Evolutionary conservation across 2,113 vertebrate species (phyloP), one percentile per base, ranked within the genome.

Genomic region (Columbina picui): DNA sequence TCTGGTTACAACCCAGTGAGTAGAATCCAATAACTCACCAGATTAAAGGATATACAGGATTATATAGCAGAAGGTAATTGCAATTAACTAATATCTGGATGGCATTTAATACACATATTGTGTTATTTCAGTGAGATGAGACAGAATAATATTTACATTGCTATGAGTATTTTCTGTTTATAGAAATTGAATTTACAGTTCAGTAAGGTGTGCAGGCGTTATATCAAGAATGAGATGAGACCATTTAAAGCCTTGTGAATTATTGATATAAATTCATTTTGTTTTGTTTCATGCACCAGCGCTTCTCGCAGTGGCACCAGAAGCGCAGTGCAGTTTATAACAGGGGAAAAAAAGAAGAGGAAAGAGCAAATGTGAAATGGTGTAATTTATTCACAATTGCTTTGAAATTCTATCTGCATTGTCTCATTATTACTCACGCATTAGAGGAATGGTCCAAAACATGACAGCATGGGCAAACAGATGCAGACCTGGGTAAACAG

Each of bases 131-230:
- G 68, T 94, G 93, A 95, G 90, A 96, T 83, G 93, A 94, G 89
- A 90, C 90, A 94, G 93, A 92, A 90, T 96, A 96, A 88, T 97
- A 97, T 97, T 97, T 97, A 97, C 97, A 97, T 94, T 93, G 89
- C 92, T 87, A 61, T 82, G 68, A 91, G 88, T 63, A 91, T 91
- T 74, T 92, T 93, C 85, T 73, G 83, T 84, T 95, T 89, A 77
- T 85, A 87, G 92, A 94, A 93, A 92, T 93, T 60, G 94, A 97
- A 96, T 96, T 95, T 93, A 97, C 97, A 96, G 94, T 74, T 95
- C 94, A 96, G 89, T 94, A 96, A 96, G 93, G 91, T 95, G 94
- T 87, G 87, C 88, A 94, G 84, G 87, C n/a, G 0, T 87, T 93
- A 73, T 78, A 95, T 78, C 92, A 89, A 89, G 93, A 96, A 95